Base-by-base conservation (phyloP, 2,888 invertebrate genomes). In the Poecilus cupreus region DNA sequence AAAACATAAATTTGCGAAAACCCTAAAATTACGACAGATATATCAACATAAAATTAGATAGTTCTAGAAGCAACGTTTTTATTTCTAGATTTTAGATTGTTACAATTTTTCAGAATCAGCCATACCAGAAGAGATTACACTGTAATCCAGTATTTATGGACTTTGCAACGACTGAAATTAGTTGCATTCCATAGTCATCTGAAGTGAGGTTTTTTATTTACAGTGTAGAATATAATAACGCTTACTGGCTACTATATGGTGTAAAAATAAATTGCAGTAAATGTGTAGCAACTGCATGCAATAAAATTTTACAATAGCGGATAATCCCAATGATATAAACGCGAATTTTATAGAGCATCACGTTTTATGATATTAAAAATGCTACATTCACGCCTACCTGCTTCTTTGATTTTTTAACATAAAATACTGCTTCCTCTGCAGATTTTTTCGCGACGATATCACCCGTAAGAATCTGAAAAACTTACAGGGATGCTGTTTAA, bases 71-170 rank as follows among this genome's bases (percentile, higher is more conserved):
- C 13, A 32, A 13, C 26, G 5, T 60, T 60, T 60, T 60, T 26
- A 22, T 24, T 11, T 24, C 26, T 13, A 32, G 46, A 13, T 46
- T 46, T 46, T 46, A 60, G 24, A 60, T 26, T 60, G 60, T 60
- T 26, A 60, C 60, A 26, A 60, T 60, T 60, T 60, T 60, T 60
- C n/a, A n/a, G 24, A 16, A n/a, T 60, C 3, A 4, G 60, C 60
- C 46, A 46, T 46, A 46, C 46, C 46, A 46, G 32, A 60, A 60
- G 60, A 26, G 60, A 60, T 60, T 60, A 60, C 60, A 60, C 60
- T 60, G 60, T 60, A 60, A 60, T 60, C 60, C 60, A 5, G 60
- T 24, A 60, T 60, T 60, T 60, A 60, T 60, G 60, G 11, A 24
- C 5, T 26, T 13, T 60, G 32, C 32, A 24, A 60, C 60, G 24